A percentile compares a stretch with the other conserved stretches of the same genome.
Conservation (phyloP, 2,888 invertebrate genomes). For the Drosophila siamana region DNA sequence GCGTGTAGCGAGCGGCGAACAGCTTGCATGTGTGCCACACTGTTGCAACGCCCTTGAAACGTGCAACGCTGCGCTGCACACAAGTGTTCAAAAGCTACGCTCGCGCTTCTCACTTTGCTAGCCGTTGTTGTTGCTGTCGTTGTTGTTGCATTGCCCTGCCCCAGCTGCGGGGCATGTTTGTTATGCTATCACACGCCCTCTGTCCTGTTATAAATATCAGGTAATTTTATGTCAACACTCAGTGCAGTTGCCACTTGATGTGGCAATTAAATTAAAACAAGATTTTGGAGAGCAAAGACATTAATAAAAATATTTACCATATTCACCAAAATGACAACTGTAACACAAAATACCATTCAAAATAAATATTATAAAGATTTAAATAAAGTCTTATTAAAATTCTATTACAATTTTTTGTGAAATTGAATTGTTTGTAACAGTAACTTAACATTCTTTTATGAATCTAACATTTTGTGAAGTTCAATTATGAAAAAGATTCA, state of each 20-base stretch:
- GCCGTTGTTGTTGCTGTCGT: neutral
- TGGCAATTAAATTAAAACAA: too few relatives aligned
- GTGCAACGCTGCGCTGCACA: conserved; percentile 53
- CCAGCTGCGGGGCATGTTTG: conserved; percentile 6
- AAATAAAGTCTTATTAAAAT: too few relatives aligned
- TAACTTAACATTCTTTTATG: too few relatives aligned
- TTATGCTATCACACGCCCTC: conserved; percentile 5
- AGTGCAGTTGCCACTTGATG: neutral
- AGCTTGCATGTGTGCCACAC: conserved; percentile 19
- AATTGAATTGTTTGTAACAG: too few relatives aligned
- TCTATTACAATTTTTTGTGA: too few relatives aligned
- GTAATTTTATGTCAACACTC: conserved; percentile 1
- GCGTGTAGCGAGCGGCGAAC: neutral
- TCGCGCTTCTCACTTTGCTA: conserved; percentile 12
- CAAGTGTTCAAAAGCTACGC: conserved; percentile 27
- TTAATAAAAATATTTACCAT: too few relatives aligned
- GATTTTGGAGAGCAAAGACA: too few relatives aligned
- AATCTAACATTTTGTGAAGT: too few relatives aligned
- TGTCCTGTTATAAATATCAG: conserved; percentile 2
- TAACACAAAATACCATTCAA: too few relatives aligned
- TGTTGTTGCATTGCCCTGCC: conserved; percentile 10
- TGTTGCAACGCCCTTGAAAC: conserved; percentile 49
- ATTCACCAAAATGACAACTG: too few relatives aligned
- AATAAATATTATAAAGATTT: too few relatives aligned
- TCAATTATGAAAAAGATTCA: too few relatives aligned